These are phyloP conservation scores for Palythoa grandiflora DNA, from an alignment of 92 coral and sea anemone species.

Conservation along the genomic window DNA sequence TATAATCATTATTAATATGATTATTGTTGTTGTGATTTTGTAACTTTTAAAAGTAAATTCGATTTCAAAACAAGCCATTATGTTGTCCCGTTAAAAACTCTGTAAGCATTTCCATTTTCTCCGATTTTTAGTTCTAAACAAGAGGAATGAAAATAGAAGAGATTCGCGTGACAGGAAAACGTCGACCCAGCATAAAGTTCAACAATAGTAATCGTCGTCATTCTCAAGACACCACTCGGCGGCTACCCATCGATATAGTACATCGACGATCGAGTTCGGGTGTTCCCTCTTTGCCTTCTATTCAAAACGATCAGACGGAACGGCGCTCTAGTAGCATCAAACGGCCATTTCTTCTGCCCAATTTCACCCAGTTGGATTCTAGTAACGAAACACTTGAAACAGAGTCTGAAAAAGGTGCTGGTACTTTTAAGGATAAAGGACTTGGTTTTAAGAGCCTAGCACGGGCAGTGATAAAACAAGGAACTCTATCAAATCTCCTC, in stretches of 20 bases:
- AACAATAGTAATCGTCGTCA: neutral
- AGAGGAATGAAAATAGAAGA: neutral
- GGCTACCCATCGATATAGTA: neutral
- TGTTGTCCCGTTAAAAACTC: neutral
- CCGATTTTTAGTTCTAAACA: neutral
- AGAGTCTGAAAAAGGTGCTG: constrained; percentile 36
- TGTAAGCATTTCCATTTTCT: neutral
- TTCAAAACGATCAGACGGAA: neutral
- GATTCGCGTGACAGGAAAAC: neutral
- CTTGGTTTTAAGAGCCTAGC: constrained; percentile 75
- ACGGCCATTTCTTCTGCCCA: constrained; percentile 70
- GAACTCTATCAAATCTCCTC: constrained; percentile 71
- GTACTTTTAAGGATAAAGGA: constrained; percentile 29
- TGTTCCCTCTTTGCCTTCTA: too few relatives aligned
- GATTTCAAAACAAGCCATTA: neutral
- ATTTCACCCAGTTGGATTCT: constrained; percentile 56
- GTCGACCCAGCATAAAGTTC: neutral
- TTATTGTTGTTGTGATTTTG: neutral
- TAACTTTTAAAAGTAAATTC: neutral
- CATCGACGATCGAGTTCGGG: constrained; percentile 4
- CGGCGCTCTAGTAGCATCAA: constrained; percentile 16
- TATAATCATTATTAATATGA: too few relatives aligned
- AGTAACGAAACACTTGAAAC: constrained; percentile 45
- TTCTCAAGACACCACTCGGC: constrained; percentile 4
- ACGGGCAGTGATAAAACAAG: constrained; percentile 74